Evolutionary conservation across 2,888 invertebrate species (phyloP), one percentile per base, ranked within the genome.

Genomic region (Trichopoda pennipes): DNA sequence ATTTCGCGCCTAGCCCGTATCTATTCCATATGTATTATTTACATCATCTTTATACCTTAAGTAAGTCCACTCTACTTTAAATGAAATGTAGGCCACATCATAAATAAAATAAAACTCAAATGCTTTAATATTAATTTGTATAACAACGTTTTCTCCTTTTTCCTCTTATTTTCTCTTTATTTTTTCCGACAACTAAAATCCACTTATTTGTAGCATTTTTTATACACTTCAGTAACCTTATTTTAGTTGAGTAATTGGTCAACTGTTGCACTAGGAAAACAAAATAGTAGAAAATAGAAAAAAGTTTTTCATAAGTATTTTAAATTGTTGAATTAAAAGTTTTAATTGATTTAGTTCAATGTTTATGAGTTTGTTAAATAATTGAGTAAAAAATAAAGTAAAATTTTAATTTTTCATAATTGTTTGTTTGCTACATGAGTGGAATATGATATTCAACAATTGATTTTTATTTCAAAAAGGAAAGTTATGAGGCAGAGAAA

Each of bases 281-380:
- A 58, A 58, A 60, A 19, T 21, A 58, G n/a, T 12, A 53, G 23
- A 68, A 10, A 21, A 14, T 14, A 61, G 19, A 44, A 28, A 51
- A 47, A 69, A 77, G 17, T 68, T 79, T 66, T n/a, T 7, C 12
- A 12, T 10, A 38, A 38, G 38, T 28, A 55, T 44, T 61, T 47
- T 23, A 63, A 69, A 80, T 69, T 49, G 42, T 63, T 63, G 23
- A 58, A 69, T 49, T 38, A 55, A 69, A 69, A 74, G 63, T 74
- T 80, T 80, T 74, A 79, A 74, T 80, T 74, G 69, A 80, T 74
- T 74, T 69, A 69, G 63, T 80, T 74, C 63, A 49, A 64, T 75
- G 56, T 69, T 69, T 51, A 61, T 44, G 56, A 53, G 28, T 70
- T 63, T 53, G n/a, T 6, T 49, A 44, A 58, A 75, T 63, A 64